Evolutionary conservation across 23 tunicate genomes (phyloP), one percentile per base, ranked within the genome.

Genomic region (Halocynthia aurantium): DNA sequence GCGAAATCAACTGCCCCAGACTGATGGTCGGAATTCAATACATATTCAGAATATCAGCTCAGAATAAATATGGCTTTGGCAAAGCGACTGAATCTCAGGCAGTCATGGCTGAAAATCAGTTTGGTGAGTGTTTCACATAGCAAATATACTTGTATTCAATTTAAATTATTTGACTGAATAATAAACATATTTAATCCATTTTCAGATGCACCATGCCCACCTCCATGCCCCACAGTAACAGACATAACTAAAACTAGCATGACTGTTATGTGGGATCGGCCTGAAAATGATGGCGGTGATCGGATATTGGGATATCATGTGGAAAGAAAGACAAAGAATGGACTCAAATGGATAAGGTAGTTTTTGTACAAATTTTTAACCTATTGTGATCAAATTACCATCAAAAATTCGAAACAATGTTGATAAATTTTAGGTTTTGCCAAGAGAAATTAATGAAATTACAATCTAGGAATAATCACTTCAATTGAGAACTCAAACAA

Each of bases 261-360:
- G 22, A 80, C 80, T 10, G 72, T 94, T 13, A 73, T 75, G 7
- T 94, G 99, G 99, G 70, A 63, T 8, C 61, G 85, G 67, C 99
- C 96, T 6, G 65, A 9, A 53, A 75, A 57, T 40, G 87, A 84
- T 55, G 91, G 88, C 17, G 94, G 89, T 8, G 89, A 89, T 18
- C 82, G 64, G 57, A 84, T 94, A 51, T 69, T 76, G 15, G 93
- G 87, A 70, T 94, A 94, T 63, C 60, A 84, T 22, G 51, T 94
- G 5, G 99, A 94, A 67, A 94, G 85, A 62, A 57, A 87, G 85
- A 91, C 85, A 60, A 94, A 76, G 81, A 61, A 62, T 58, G 80
- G 71, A 13, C 13, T 20, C 18, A 76, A 83, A 53, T 91, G 97
- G 97, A 77, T 91, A 52, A 85, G 89, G 81, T 74, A 10, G 49